Base-by-base conservation (phyloP, 1,140 invertebrate genomes). In the Nasonia longicornis region DNA sequence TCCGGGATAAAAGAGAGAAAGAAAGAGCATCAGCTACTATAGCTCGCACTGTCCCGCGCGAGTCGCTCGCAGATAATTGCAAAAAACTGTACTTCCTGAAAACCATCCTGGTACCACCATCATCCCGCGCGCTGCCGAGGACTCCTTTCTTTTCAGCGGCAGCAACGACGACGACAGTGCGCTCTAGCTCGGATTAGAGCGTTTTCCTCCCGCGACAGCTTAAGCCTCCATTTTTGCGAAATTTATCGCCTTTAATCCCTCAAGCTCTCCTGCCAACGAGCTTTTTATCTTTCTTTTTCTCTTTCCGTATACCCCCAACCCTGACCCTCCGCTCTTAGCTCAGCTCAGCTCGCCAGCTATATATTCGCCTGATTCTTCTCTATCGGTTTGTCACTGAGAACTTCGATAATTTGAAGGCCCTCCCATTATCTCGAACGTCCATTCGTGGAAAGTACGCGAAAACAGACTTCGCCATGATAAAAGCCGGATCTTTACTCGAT, bases 201-300 rank as follows among this genome's bases (percentile, higher is more conserved):
- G 87, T 91, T 90, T 86, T 86, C 86, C 84, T 84, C 52, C 16
- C 84, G 87, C 88, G 90, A 90, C 90, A 91, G 87, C 80, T 89
- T 91, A 90, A 90, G 90, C 90, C 88, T 89, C 89, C 86, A 91
- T 91, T 90, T 91, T 91, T 91, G 89, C 85, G 87, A 91, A 91
- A 91, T 91, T 91, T 91, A 91, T 91, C 89, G 90, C 88, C 87
- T 89, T 90, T 91, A 91, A 91, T 91, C 89, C 90, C 85, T 90
- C 88, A 88, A 86, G 79, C 80, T 83, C 85, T 75, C 67, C 77
- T 74, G 80, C 81, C 81, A 82, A 82, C 80, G 75, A 82, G 74
- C 81, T 85, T 84, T 85, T 84, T 84, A 82, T 83, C 83, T 81
- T 64, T 73, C 64, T 63, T 48, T 76, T 74, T 78, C 71, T 77